phyloP scores from a whole-genome alignment of 2,113 vertebrate species.

The Corythoichthys haematopterus region DNA sequence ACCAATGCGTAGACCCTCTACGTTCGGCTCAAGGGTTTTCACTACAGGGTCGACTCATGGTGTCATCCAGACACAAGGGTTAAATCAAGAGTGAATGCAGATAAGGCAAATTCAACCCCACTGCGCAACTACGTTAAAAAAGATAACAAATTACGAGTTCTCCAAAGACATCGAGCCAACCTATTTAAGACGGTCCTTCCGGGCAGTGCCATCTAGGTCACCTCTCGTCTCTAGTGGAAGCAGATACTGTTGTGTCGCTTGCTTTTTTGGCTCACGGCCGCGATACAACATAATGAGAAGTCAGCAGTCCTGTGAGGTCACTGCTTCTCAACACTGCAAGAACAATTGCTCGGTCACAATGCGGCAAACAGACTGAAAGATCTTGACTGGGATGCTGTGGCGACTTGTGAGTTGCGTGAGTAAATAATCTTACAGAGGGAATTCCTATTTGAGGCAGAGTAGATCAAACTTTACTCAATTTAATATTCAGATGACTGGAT shows the following conservation, averaged over 20 bases:
- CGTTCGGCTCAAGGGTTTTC: conserved; percentile 27
- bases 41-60: conserved; percentile 60
- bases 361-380: conserved; percentile 12
- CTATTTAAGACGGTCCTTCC: conserved; percentile 4
- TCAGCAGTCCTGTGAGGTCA: conserved; percentile 24
- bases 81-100: background rate
- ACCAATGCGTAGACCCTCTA: conserved; percentile 44
- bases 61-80: conserved; percentile 57
- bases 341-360: conserved; percentile 12
- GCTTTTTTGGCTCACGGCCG: conserved; percentile 19
- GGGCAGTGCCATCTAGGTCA: conserved; percentile 9
- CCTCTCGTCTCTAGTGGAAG: background rate
- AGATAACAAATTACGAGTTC: background rate
- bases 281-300: conserved; percentile 4
- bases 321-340: conserved; percentile 16
- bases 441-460: background rate
- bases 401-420: background rate
- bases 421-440: background rate
- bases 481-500: too few species aligned
- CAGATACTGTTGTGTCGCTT: conserved; percentile 11
- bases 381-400: conserved; percentile 2
- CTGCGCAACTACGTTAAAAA: conserved; percentile 9
- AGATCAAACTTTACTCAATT: background rate
- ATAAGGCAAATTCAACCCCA: conserved; percentile 27
- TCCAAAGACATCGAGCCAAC: conserved; percentile 2